Base-by-base conservation (phyloP, 37 sponge, comb jelly and placozoan genomes). In the Ephydatia muelleri region DNA sequence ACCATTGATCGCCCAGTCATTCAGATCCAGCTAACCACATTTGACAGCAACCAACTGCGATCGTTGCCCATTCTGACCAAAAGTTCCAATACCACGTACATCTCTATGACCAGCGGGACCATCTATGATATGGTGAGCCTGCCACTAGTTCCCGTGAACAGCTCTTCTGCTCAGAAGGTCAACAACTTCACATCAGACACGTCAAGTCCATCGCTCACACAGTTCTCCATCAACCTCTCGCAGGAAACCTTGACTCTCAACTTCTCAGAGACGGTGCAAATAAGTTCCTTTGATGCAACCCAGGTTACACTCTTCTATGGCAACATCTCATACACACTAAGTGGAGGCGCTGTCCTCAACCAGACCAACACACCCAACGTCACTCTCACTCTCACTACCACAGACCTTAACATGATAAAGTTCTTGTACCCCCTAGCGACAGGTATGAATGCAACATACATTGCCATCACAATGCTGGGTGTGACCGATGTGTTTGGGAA, bases 341-440 rank as follows among this genome's bases (percentile, higher is more conserved):
- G 94, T 47, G 92, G 92, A 23, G 94, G 88, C 11, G 65, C 76
- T 21, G 65, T 91, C 14, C 9, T 57, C 3, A 88, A 90, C 72
- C 76, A 38, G 31, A 83, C 86, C 30, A 80, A 91, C 88, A 81
- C 87, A 5, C 37, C 80, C 28, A 65, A 84, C 48, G 26, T 90
- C 2, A 30, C n/a, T 2, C 28, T 94, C 30, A 77, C 22, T 14
- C 77, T 97, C 34, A 80, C 85, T 32, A 78, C 69, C 21, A 33
- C 86, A 65, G 97, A 97, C 79, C 81, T 97, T 36, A 97, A 97
- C 65, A 80, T 4, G 0, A 89, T 97, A 67, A 97, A 97, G 77
- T 35, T 88, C 23, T 35, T 80, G 38, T 78, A 87, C 4, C 40
- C 68, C 4, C 88, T 97, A 34, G 90, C 95, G 12, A 74, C 87